Evolutionary conservation across 2,113 vertebrate species (phyloP).

Genomic region (Struthio camelus): DNA sequence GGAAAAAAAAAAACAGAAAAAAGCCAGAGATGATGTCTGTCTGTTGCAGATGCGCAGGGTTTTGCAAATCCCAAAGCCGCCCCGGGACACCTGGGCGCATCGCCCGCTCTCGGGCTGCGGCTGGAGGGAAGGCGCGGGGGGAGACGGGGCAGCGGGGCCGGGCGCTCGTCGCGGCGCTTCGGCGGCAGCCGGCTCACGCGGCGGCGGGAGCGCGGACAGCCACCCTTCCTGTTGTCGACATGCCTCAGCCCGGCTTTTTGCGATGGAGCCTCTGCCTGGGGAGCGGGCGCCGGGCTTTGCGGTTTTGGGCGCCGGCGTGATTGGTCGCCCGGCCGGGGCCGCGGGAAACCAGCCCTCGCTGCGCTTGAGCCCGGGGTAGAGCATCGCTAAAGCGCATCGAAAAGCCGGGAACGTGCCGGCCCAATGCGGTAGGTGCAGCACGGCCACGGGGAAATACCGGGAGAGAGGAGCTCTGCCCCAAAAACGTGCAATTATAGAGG

Average conservation of each 20-base stretch:
- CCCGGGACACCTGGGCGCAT: too few species aligned
- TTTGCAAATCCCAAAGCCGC: too few species aligned
- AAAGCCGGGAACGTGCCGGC: too few species aligned
- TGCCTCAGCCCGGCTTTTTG: neutral
- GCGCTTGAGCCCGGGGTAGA: neutral
- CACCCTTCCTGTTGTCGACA: neutral
- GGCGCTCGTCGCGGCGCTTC: too few species aligned
- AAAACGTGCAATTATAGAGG: neutral
- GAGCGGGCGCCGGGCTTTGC: neutral
- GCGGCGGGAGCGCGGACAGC: neutral
- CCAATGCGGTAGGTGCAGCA: neutral
- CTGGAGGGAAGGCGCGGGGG: too few species aligned
- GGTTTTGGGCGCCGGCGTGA: neutral
- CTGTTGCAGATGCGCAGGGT: too few species aligned
- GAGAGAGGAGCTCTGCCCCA: accelerated
- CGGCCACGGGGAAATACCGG: accelerated
- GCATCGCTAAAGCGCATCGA: neutral
- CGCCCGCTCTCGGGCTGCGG: too few species aligned
- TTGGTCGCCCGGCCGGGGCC: too few species aligned
- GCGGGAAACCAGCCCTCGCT: neutral
- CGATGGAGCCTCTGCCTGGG: accelerated
- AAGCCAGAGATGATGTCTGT: too few species aligned
- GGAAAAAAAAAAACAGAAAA: too few species aligned
- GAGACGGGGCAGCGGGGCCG: too few species aligned
- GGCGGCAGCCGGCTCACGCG: neutral